Conservation (phyloP, 2,797 vertebrate species). For the Lepilemur septentrionalis region DNA sequence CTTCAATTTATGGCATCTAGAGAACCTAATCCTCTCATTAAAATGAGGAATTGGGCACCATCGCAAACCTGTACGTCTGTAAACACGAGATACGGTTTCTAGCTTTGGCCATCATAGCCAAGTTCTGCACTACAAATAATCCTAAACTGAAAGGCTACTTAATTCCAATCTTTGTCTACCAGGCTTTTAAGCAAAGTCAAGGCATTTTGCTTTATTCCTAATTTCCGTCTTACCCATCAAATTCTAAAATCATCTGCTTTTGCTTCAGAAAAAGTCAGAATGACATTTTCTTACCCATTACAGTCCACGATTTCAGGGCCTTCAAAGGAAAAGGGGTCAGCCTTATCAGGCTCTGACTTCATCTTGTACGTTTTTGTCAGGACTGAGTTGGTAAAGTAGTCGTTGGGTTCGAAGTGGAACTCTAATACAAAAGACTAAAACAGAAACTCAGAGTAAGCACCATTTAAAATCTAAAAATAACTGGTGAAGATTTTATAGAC, state of each 20-base stretch:
- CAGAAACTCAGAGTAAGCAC: not conserved
- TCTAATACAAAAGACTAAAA: constrained; percentile 96
- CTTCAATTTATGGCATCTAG: not conserved
- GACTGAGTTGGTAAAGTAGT: constrained; percentile 94
- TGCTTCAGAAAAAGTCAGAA: not conserved
- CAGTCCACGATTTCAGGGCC: constrained; percentile 98
- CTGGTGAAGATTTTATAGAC: accelerated
- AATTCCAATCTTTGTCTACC: not conserved
- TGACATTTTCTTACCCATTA: constrained; percentile 91
- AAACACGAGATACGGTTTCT: accelerated
- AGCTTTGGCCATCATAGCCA: accelerated
- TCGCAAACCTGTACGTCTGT: accelerated
- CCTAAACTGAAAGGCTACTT: not conserved
- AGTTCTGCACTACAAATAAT: not conserved
- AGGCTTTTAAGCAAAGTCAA: not conserved
- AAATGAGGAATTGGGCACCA: not conserved
- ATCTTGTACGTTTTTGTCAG: constrained; percentile 99
- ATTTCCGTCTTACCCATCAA: not conserved
- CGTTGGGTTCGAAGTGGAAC: constrained; percentile 97
- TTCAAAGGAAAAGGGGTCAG: constrained; percentile 98
- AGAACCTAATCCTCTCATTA: not conserved
- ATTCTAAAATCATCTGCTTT: not conserved
- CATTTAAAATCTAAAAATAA: accelerated
- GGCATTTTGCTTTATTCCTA: not conserved
- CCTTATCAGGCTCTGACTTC: constrained; percentile 95